Evolutionary conservation across 2,113 vertebrate species (phyloP), one percentile per base, ranked within the genome.

Genomic region (Pithys albifrons): DNA sequence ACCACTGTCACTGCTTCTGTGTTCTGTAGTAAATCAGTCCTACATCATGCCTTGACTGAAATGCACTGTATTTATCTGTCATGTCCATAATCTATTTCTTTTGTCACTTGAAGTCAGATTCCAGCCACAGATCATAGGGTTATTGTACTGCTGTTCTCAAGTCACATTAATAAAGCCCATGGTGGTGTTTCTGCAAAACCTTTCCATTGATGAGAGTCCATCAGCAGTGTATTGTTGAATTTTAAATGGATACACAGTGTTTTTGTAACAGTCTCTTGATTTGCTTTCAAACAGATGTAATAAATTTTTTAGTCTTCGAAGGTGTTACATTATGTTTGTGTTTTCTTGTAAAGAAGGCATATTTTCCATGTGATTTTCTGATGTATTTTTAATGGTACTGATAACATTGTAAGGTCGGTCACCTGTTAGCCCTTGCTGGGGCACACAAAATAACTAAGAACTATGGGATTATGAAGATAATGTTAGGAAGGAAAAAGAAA

Each of bases 11-110:
- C 75, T 77, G 52, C 4, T 85, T 93, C 74, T 70, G 12, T 78
- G 37, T 85, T 84, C 89, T 95, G 52, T 79, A 94, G 73, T 61
- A 94, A 96, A 89, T 87, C 73, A 89, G 54, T 72, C 24, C 41
- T 72, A 51, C 52, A 70, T 73, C 0, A 3, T 94, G 91, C 85
- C 39, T 75, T 85, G 55, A 91, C 64, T 93, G 45, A 94, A 93
- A 95, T 81, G 27, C 31, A 41, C 33, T 75, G 25, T 45, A 72
- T 95, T 96, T 92, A 20, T 41, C 45, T 93, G 19, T 88, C 41
- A 41, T 77, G 41, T 91, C 59, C 52, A 80, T 91, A 89, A 69
- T 58, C 14, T 54, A 66, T 89, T 85, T 69, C 46, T 89, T 92
- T 72, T 57, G 73, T 35, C 20, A 81, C 49, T 77, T 94, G 20